Conservation (phyloP, 2,888 invertebrate species). For the Xanthorhoe designata region DNA sequence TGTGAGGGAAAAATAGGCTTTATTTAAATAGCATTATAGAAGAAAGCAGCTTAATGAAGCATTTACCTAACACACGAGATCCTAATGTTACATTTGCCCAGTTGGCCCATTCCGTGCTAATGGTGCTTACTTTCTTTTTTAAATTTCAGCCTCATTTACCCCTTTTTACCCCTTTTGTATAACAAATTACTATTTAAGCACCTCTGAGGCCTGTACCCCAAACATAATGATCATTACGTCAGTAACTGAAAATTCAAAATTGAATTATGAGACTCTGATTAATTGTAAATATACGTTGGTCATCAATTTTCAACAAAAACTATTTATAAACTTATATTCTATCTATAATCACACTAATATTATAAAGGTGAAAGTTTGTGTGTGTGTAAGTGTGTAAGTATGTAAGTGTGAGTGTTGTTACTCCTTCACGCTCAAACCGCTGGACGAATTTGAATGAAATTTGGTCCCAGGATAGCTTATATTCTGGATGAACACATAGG, state of each 20-base stretch:
- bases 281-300: constrained; percentile 16
- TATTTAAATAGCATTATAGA: constrained; percentile 35
- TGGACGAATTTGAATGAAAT: no score
- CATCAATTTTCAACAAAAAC: background rate
- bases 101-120: constrained; percentile 46
- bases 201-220: constrained; percentile 36
- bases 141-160: constrained; percentile 51
- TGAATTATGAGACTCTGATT: constrained; percentile 21
- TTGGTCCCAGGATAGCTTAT: no score
- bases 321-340: no score
- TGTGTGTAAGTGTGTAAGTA: no score
- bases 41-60: constrained; percentile 39
- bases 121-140: constrained; percentile 55
- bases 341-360: no score
- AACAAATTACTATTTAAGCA: constrained; percentile 48
- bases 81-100: constrained; percentile 41
- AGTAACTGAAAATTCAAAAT: constrained; percentile 26
- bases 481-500: no score
- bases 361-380: no score
- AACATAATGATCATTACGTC: constrained; percentile 41
- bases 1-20: constrained; percentile 26
- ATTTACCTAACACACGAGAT: constrained; percentile 40
- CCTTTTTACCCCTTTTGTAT: constrained; percentile 49
- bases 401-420: no score
- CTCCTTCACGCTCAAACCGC: no score